Base-by-base conservation (phyloP, 2,797 vertebrate genomes). In the Remorina albescens region DNA sequence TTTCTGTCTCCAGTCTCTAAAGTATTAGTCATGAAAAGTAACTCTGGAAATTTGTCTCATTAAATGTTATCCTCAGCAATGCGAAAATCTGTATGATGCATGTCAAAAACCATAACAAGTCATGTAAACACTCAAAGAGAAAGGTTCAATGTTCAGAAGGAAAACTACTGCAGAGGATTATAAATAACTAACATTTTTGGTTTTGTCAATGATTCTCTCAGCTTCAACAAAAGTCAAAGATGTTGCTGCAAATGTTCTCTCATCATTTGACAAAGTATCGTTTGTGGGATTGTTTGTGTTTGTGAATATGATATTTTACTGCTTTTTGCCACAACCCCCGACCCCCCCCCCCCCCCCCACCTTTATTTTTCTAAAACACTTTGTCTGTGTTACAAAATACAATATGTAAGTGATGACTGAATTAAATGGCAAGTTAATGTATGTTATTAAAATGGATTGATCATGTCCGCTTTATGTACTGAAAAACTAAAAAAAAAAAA, bases 321-420 rank as follows among this genome's bases (percentile, higher is more conserved):
- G 77, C 53, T 62, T 78, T 83, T 75, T 28, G 85, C 72, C 87
- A 91, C 77, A 71, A 53, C 19, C 37, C 8, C n/a, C n/a, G n/a
- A n/a, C n/a, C n/a, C n/a, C n/a, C n/a, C n/a, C n/a, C n/a, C n/a
- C n/a, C n/a, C n/a, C n/a, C n/a, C n/a, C 39, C 51, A 19, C 25
- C 75, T 80, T 92, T 88, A 86, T 74, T 80, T 92, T 91, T 90
- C 87, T 87, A 92, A 90, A 90, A 92, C 83, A 81, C 86, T 91
- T 87, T 88, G 89, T 95, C 54, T 90, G 88, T 95, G 94, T 95
- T 90, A 84, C 94, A 95, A 95, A 96, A 93, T 95, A 92, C 80
- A 96, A 94, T 95, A 95, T 96, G 95, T 97, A 95, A 96, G 95
- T 96, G 95, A 95, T 94, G 95, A 95, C 91, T 95, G 94, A 95